These are phyloP conservation scores for Aulostomus chinensis DNA, from an alignment of 2,797 vertebrate genomes.

Conservation along the genomic window DNA sequence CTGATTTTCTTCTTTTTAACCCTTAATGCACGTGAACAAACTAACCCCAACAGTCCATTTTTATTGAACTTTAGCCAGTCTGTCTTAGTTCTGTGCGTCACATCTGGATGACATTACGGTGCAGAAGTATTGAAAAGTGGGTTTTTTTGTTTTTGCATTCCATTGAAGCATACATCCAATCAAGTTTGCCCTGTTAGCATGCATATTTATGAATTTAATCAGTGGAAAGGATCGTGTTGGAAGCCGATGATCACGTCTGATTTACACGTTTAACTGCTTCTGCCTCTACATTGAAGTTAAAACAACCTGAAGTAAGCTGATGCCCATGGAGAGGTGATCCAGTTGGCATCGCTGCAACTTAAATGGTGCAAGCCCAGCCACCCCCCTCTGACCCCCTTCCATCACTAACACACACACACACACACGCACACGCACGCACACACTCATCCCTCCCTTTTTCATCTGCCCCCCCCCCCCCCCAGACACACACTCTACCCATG, in stretches of 20 bases:
- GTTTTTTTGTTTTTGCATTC: constrained; percentile 69
- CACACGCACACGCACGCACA: constrained; percentile 31
- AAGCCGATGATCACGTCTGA: too few relatives aligned
- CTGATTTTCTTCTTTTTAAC: background rate
- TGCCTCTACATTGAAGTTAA: too few relatives aligned
- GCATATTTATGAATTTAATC: background rate
- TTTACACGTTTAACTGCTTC: too few relatives aligned
- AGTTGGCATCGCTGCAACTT: background rate
- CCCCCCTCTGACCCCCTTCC: constrained; percentile 6
- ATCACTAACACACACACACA: constrained; percentile 1
- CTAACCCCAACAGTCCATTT: too few relatives aligned
- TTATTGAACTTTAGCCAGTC: background rate
- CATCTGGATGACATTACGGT: constrained; percentile 90
- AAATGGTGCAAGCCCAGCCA: background rate
- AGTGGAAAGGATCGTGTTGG: background rate
- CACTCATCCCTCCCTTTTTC: constrained; percentile 43
- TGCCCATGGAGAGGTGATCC: background rate
- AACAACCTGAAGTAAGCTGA: too few relatives aligned
- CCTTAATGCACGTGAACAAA: too few relatives aligned
- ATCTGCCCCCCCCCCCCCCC: constrained; percentile 3
- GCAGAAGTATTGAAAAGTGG: constrained; percentile 74
- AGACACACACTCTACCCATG: too few relatives aligned
- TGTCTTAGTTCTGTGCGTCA: constrained; percentile 39
- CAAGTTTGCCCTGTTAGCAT: background rate
- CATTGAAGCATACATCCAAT: background rate